Evolutionary conservation across 2,113 vertebrate genomes (phyloP), one percentile per base, ranked within the genome.

Genomic region (Rhagologus leucostigma): DNA sequence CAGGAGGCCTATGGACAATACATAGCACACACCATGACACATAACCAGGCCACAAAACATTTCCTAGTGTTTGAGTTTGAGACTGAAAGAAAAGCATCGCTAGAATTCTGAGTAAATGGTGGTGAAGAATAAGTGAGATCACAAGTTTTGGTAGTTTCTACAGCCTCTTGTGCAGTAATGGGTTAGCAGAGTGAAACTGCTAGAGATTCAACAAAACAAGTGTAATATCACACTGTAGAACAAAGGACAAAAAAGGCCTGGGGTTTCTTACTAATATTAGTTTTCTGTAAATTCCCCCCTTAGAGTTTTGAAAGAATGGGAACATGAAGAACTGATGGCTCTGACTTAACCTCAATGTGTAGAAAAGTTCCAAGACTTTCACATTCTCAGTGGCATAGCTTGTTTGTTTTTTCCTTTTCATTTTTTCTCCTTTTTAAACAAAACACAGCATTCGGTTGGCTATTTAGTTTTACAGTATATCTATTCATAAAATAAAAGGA

Each of bases 21-120:
- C 0, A 4, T 4, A 20, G 26, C 16, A n/a, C 13, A 35, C 5
- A 62, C 6, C 62, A 39, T 7, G 2, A 12, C 33, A n/a, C 11
- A 23, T 7, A 17, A 17, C 6, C 27, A 69, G 55, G 30, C 22
- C 49, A 33, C 32, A 81, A 39, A 74, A 65, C 37, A 41, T 84
- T 83, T 73, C 35, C 50, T 15, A 16, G 3, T 44, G 18, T 44
- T 89, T 65, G 41, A 39, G 6, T 64, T 17, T 52, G 62, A 83
- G n/a, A 64, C n/a, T 26, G 69, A 78, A 78, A 57, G 21, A 65
- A 89, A 87, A 57, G 2, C 13, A 44, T 42, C 2, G 1, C 11
- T 32, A 68, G 35, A 42, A 85, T 82, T 86, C 27, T 35, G 30
- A 84, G 42, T 70, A 41, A 71, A 37, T 1, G 1, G 17, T 39